Base-by-base conservation (phyloP, 2,113 vertebrate genomes). In the Struthio camelus region DNA sequence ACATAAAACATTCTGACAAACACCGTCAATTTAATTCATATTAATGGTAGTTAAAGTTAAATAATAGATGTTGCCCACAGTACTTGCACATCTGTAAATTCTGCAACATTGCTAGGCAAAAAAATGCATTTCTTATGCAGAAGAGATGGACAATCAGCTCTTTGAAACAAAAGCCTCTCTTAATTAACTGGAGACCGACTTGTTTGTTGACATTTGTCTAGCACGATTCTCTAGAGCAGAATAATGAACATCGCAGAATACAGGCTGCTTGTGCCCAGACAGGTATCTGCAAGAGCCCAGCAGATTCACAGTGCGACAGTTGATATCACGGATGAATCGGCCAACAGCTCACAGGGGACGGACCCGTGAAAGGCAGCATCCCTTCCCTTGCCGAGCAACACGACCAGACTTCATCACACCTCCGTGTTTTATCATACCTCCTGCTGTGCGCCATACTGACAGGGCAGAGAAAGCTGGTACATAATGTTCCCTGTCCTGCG, bases 1-100 rank as follows among this genome's bases (percentile, higher is more conserved):
- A 95, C 59, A 89, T 85, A 94, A 88, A 94, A 69, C 79, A 90
- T 64, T 64, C 64, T 76, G 79, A 96, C 87, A 96, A 97, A 96
- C 4, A 7, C 59, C 82, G 94, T 93, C 90, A 91, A 90, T 95
- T 96, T 94, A 75, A 96, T 92, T 88, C 76, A 72, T 94, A 94
- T 88, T 91, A 88, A 88, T 88, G 51, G 51, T 44, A 89, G 94
- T 80, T 69, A 72, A 94, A 95, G 82, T 72, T 95, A 91, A 96
- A 96, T 96, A 95, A 96, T 93, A 94, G 85, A 94, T 93, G 64
- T 27, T 38, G 4, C 80, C 67, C 85, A 91, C 50, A 54, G 42
- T 86, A 91, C 77, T 84, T 93, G 61, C 61, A 83, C 25, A 15
- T 79, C 64, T 80, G 67, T 95, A 87, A 83, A 36, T 78, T 64